phyloP scores from a whole-genome alignment of 1,140 invertebrate genomes.

The Apocrypta bakeri region DNA sequence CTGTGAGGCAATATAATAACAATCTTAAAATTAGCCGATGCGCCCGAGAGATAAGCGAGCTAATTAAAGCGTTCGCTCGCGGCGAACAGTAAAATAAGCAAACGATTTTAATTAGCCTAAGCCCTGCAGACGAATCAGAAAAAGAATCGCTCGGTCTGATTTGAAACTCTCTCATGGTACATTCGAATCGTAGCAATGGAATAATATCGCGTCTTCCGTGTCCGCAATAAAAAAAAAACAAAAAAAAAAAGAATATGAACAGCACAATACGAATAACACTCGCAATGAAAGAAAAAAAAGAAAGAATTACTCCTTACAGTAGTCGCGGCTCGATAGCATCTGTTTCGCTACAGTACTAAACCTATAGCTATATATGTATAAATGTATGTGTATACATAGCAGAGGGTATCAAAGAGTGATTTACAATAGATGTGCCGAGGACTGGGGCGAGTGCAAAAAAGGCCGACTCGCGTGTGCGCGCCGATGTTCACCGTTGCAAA shows the following conservation, averaged over 20 bases:
- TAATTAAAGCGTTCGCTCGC: neutral
- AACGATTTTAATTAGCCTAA: constrained; percentile 22
- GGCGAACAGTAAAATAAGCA: neutral
- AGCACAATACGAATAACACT: neutral
- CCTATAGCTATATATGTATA: too few species aligned
- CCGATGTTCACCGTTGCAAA: constrained; percentile 30
- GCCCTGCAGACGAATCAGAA: neutral
- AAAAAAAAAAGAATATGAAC: neutral
- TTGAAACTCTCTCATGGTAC: neutral
- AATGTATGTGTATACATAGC: neutral
- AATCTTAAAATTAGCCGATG: neutral
- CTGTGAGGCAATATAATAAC: neutral
- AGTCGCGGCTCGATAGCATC: neutral
- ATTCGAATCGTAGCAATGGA: neutral
- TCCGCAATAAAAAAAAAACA: neutral
- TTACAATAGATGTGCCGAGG: constrained; percentile 35
- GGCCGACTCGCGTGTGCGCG: neutral
- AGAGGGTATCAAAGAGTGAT: constrained; percentile 27
- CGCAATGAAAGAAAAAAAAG: neutral
- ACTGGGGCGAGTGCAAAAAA: constrained; percentile 18
- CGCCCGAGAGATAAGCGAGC: neutral
- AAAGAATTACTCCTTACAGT: neutral
- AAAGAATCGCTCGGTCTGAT: neutral
- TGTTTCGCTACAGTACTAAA: too few species aligned
- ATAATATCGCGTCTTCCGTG: neutral